Evolutionary conservation across 2,888 invertebrate species (phyloP), one percentile per base, ranked within the genome.

Genomic region (Ommatoiulus sabulosus): DNA sequence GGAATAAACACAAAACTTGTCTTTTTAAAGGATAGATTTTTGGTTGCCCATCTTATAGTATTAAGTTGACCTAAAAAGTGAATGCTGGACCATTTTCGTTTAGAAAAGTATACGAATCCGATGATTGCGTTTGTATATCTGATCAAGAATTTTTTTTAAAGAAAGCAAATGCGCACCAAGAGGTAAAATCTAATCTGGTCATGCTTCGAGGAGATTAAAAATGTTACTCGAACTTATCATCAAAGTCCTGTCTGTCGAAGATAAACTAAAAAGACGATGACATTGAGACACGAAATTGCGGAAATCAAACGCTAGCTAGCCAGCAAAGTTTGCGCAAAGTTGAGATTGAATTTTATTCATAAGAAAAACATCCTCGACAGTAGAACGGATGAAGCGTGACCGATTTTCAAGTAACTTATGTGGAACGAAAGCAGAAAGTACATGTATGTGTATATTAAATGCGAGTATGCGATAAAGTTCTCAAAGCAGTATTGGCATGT

Each of bases 111-210:
- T n/a, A n/a, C n/a, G 3, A 63, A 63, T 17, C 63, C 63, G 63
- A 63, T 63, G 63, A 63, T n/a, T 63, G n/a, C 63, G 63, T 17
- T 63, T 63, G n/a, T n/a, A 17, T 63, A 63, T 63, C 63, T 63
- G n/a, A 17, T 52, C 10, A 52, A 63, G n/a, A 12, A n/a, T 63
- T 5, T n/a, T 63, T 63, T 6, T 20, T 46, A 46, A n/a, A 7
- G 7, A 63, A 63, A n/a, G n/a, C 6, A 17, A 63, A 63, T 46
- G 46, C 8, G n/a, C n/a, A 46, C 46, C 46, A 46, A 46, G 46
- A n/a, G n/a, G 46, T 8, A 46, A 46, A 46, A 46, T 46, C 6
- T n/a, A 17, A n/a, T 63, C 63, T 63, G 1, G n/a, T n/a, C 52
- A 10, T 15, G n/a, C 12, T 63, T n/a, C n/a, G 17, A 63, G 17